Evolutionary conservation across 2,113 vertebrate genomes (phyloP).

Genomic region (Hiodon alosoides): DNA sequence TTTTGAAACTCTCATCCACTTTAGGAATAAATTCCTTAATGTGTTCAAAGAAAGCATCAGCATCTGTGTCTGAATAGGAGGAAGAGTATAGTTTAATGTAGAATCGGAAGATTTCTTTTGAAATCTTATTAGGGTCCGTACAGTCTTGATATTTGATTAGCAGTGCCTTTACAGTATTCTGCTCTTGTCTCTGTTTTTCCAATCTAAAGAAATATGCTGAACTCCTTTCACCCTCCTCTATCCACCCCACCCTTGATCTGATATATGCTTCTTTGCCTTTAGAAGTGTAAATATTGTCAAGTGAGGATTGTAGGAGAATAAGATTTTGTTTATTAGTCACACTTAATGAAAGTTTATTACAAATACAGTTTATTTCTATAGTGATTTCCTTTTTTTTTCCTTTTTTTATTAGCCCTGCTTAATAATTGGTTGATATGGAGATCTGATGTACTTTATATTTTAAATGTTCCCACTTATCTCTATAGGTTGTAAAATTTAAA

Average conservation of each 20-base stretch:
- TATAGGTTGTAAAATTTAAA: not conserved
- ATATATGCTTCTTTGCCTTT: not conserved
- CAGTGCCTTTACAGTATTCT: not conserved
- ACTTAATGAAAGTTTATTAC: slow-evolving; percentile 8
- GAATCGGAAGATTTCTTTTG: not conserved
- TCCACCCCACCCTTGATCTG: not conserved
- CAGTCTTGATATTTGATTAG: not conserved
- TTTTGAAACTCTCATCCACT: slow-evolving; percentile 4
- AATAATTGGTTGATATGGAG: not conserved
- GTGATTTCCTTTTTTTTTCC: not conserved
- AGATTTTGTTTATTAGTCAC: not conserved
- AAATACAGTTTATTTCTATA: not conserved
- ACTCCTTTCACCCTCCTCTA: not conserved
- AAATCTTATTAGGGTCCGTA: not conserved
- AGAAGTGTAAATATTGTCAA: not conserved
- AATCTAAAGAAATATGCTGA: slow-evolving; percentile 2
- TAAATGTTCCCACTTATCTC: not conserved
- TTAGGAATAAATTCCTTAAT: not conserved
- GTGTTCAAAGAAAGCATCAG: not conserved
- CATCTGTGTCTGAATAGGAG: not conserved
- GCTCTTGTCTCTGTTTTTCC: not conserved
- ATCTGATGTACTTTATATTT: not conserved
- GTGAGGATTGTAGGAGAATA: not conserved
- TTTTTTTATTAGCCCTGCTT: slow-evolving; percentile 1
- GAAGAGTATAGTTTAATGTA: not conserved